phyloP scores from a whole-genome alignment of 1,140 invertebrate genomes.

The Nylanderia fulva region DNA sequence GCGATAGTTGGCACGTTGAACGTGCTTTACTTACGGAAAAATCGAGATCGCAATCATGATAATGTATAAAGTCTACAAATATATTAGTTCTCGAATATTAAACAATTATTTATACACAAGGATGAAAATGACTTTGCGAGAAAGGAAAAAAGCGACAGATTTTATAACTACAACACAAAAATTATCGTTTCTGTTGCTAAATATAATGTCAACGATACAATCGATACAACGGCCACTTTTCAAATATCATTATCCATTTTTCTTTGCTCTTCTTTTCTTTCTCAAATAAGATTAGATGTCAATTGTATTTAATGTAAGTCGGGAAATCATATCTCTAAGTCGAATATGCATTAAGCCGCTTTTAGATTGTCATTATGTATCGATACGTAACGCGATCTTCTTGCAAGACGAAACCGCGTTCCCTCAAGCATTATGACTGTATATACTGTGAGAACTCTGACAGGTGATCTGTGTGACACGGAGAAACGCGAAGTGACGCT shows the following conservation, averaged over 20 bases:
- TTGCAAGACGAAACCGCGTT: constrained; percentile 10
- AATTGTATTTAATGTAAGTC: too few relatives aligned
- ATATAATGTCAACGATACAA: not conserved
- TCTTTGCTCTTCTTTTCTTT: not conserved
- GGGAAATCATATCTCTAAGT: not conserved
- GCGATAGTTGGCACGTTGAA: constrained; percentile 1
- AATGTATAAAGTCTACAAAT: not conserved
- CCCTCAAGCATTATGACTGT: constrained; percentile 55
- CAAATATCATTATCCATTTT: not conserved
- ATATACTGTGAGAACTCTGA: constrained; percentile 63
- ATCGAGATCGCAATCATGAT: constrained; percentile 14
- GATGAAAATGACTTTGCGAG: not conserved
- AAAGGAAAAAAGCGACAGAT: not conserved
- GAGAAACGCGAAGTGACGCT: constrained; percentile 16
- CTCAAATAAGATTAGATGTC: not conserved
- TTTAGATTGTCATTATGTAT: constrained; percentile 53
- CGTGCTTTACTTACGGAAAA: not conserved
- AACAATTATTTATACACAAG: constrained; percentile 4
- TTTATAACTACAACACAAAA: not conserved
- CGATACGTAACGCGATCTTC: constrained; percentile 59
- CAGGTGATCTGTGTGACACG: constrained; percentile 68
- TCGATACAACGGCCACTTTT: not conserved
- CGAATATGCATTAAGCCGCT: constrained; percentile 45
- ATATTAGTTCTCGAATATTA: not conserved
- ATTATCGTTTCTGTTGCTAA: not conserved